Percentiles rank a stretch among this genome's conserved stretches.
Evolutionary conservation across 2,113 vertebrate species (phyloP).

Genomic region (Notothenia rossii): DNA sequence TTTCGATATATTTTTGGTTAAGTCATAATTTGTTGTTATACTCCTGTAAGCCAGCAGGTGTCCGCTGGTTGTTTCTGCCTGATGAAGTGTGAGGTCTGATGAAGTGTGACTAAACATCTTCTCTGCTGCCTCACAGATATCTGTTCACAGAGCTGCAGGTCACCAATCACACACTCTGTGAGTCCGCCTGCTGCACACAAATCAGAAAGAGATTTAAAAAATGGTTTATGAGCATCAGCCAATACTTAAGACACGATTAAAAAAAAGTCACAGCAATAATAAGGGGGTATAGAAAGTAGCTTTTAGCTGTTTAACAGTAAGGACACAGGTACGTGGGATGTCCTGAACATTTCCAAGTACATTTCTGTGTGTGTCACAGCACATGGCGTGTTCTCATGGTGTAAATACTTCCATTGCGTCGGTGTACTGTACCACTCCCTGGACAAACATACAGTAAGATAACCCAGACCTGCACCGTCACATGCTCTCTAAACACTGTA

Average conservation of each 20-base stretch:
- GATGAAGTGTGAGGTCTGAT: slow-evolving; percentile 78
- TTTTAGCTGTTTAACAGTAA: background rate
- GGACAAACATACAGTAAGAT: slow-evolving; percentile 81
- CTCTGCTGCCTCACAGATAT: slow-evolving; percentile 65
- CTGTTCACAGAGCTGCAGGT: slow-evolving; percentile 61
- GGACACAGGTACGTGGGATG: slow-evolving; percentile 7
- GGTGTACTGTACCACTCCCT: slow-evolving; percentile 78
- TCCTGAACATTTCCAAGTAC: slow-evolving; percentile 30
- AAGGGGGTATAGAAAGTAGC: background rate
- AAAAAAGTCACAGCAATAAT: no score
- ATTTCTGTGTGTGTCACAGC: slow-evolving; percentile 25
- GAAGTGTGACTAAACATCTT: slow-evolving; percentile 77
- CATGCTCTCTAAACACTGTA: slow-evolving; percentile 37
- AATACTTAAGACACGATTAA: no score
- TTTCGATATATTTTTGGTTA: background rate
- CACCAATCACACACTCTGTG: slow-evolving; percentile 74
- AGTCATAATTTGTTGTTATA: background rate
- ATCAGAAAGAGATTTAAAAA: no score
- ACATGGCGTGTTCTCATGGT: slow-evolving; percentile 82
- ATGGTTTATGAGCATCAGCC: no score
- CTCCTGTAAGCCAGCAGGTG: slow-evolving; percentile 40
- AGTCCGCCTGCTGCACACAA: slow-evolving; percentile 39
- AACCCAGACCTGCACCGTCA: slow-evolving; percentile 67
- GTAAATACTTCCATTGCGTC: slow-evolving; percentile 66
- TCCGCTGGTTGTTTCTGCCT: slow-evolving; percentile 71